Conservation (phyloP, 92 coral and sea anemone genomes). For the Heliopora coerulea region DNA sequence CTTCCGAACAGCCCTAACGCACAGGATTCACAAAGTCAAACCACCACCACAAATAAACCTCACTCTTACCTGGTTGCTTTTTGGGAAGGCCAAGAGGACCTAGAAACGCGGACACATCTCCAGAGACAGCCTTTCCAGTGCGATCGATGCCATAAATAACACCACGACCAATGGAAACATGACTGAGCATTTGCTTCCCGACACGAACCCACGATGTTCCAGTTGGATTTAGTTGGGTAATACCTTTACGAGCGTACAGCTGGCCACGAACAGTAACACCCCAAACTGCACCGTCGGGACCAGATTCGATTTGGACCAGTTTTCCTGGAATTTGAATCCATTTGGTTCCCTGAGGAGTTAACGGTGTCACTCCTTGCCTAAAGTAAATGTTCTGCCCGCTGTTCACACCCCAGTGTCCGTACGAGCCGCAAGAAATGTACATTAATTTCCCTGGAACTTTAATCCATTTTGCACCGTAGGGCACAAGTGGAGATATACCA, state of each 20-base stretch:
- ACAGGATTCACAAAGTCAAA: no score
- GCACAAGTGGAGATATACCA: background rate
- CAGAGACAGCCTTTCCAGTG: background rate
- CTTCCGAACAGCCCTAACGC: no score
- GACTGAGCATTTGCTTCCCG: background rate
- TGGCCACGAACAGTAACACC: background rate
- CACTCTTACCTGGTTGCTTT: background rate
- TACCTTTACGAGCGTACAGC: conserved; percentile 6
- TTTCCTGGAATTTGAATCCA: conserved; percentile 17
- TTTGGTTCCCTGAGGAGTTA: conserved; percentile 23
- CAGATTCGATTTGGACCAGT: conserved; percentile 24
- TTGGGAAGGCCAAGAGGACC: background rate
- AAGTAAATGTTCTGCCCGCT: conserved; percentile 3
- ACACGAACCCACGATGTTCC: conserved; percentile 16
- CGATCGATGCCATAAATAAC: background rate
- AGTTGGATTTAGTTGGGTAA: background rate
- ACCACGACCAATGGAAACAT: background rate
- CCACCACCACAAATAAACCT: no score
- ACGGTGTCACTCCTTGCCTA: conserved; percentile 9
- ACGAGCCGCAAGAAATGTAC: conserved; percentile 29
- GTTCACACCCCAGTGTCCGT: conserved; percentile 35
- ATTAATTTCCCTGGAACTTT: conserved; percentile 4
- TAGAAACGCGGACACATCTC: background rate
- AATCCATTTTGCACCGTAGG: background rate
- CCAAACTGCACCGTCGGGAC: conserved; percentile 27